These are phyloP conservation scores for Ancistrus triradiatus DNA, from an alignment of 2,113 vertebrate species.

Conservation along the genomic window DNA sequence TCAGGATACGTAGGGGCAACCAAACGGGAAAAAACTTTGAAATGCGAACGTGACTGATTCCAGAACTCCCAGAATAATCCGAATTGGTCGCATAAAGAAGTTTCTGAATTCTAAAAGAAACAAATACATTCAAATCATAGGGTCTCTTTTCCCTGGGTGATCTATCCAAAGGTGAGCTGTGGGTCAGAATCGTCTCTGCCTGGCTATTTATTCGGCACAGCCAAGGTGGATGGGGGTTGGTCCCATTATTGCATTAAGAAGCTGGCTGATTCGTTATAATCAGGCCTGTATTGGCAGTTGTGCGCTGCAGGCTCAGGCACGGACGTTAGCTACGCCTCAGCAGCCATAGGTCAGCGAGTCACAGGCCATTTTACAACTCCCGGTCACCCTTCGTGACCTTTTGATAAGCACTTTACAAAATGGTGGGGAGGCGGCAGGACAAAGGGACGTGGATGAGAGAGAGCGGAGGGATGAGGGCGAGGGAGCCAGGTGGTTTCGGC, in stretches of 20 bases:
- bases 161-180: constrained; percentile 84
- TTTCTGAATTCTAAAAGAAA: too few species aligned
- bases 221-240: constrained; percentile 81
- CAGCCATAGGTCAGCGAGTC: constrained; percentile 74
- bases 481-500: constrained; percentile 44
- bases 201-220: constrained; percentile 98
- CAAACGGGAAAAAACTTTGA: too few species aligned
- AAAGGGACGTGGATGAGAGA: constrained; percentile 58
- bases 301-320: constrained; percentile 79
- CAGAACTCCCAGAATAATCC: too few species aligned
- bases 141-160: too few species aligned
- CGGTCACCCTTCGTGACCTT: constrained; percentile 82
- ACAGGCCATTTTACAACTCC: constrained; percentile 91
- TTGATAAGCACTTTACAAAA: constrained; percentile 71
- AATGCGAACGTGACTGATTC: too few species aligned
- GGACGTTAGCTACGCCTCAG: constrained; percentile 89
- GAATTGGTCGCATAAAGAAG: too few species aligned
- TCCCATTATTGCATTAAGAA: constrained; percentile 96
- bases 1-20: too few species aligned
- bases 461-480: constrained; percentile 51
- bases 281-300: constrained; percentile 93
- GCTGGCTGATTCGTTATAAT: constrained; percentile 97
- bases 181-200: constrained; percentile 88
- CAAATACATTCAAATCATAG: too few species aligned
- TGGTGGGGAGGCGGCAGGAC: constrained; percentile 52